A percentile compares a stretch with the other conserved stretches of the same genome.
phyloP scores from a whole-genome alignment of 2,888 invertebrate species.

The Mesoligia furuncula region DNA sequence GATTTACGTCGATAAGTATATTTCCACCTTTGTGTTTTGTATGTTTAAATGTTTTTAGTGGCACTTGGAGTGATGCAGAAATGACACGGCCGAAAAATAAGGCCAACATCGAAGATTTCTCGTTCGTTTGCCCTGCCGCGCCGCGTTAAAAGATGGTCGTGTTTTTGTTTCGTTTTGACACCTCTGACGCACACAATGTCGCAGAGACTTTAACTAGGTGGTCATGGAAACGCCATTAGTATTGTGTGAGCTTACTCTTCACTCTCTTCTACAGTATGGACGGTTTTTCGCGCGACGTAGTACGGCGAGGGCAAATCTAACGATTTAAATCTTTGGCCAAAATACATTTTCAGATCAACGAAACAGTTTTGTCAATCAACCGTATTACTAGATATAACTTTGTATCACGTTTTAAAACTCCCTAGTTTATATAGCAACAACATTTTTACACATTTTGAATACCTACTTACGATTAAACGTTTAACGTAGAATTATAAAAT shows the following conservation, averaged over 20 bases:
- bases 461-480: slow-evolving; percentile 14
- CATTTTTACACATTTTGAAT: slow-evolving; percentile 33
- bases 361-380: slow-evolving; percentile 8
- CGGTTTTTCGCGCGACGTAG: background rate
- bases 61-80: background rate
- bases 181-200: background rate
- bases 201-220: background rate
- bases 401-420: slow-evolving; percentile 30
- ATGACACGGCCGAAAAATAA: background rate
- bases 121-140: background rate
- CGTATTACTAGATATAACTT: slow-evolving; percentile 16
- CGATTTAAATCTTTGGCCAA: background rate
- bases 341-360: slow-evolving; percentile 8
- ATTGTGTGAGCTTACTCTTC: too few relatives aligned
- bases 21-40: slow-evolving; percentile 15
- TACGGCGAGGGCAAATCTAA: background rate
- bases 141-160: too few relatives aligned
- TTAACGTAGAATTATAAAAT: slow-evolving; percentile 9
- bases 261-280: too few relatives aligned
- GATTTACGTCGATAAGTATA: slow-evolving; percentile 5
- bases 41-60: slow-evolving; percentile 5
- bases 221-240: background rate
- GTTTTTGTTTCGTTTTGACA: background rate
- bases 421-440: background rate
- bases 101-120: background rate